Evolutionary conservation across 64 coral and sea anemone species (phyloP).

Genomic region (Actinia tenebrosa): DNA sequence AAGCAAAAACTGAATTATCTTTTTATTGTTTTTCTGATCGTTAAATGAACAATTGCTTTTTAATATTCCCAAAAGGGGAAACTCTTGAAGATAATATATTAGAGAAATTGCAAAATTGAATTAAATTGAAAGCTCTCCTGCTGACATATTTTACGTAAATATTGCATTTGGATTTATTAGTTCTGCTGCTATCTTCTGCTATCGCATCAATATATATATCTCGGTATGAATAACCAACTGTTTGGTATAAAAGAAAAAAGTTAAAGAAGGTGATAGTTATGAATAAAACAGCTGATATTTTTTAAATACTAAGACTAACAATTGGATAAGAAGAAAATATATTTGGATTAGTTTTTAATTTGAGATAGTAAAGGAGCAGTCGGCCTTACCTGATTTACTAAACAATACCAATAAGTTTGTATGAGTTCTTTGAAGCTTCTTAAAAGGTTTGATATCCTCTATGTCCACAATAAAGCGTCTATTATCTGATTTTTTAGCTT

Average conservation of each 20-base stretch:
- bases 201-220: not conserved
- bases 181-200: not conserved
- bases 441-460: slow-evolving; percentile 87
- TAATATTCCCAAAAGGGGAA: not conserved
- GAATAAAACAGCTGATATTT: not conserved
- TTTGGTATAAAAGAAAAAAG: not conserved
- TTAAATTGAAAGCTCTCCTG: not conserved
- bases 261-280: not conserved
- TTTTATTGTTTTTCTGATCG: not conserved
- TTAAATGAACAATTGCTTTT: not conserved
- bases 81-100: not conserved
- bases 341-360: not conserved
- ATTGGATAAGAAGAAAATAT: not conserved
- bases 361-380: not conserved
- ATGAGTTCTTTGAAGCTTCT: slow-evolving; percentile 89
- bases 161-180: not conserved
- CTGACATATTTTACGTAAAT: not conserved
- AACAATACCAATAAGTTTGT: slow-evolving; percentile 97
- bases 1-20: too few species aligned
- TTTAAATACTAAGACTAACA: not conserved
- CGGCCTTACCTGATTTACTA: slow-evolving; percentile 60
- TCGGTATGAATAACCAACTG: not conserved
- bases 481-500: slow-evolving; percentile 65
- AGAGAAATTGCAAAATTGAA: not conserved
- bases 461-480: slow-evolving; percentile 70